Evolutionary conservation across 2,797 vertebrate genomes (phyloP), one percentile per base, ranked within the genome.

Genomic region (Pagetopsis macropterus): DNA sequence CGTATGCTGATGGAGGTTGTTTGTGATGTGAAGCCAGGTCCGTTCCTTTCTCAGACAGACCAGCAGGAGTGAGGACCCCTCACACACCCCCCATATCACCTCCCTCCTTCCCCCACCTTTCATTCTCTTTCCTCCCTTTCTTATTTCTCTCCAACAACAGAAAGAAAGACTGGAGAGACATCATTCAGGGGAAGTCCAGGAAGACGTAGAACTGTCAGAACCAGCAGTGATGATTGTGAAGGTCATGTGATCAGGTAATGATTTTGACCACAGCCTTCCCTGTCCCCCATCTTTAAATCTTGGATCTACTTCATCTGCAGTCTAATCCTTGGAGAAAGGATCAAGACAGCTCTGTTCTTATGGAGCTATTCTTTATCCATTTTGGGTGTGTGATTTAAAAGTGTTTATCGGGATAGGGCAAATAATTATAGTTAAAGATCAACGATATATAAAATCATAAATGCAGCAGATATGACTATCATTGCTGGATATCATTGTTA

Each of bases 21-120:
- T 57, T 87, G 83, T 82, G 88, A 90, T 89, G 88, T 88, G 85
- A 82, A 72, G 87, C 85, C 87, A 86, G 82, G 83, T 65, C 66
- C 27, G 61, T 57, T 86, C 45, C 63, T 86, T 89, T 88, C 85
- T 88, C 85, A 82, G 84, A 83, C 82, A 83, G 81, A 72, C 65
- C 72, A 51, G 79, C 75, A 65, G 60, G 70, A 81, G 62, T 0
- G 69, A 81, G n/a, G 79, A 87, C 72, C 74, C 63, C 13, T 7
- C 16, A 79, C 82, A 74, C 66, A n/a, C 50, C 33, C 51, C 15
- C 45, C 15, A 31, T 16, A 62, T 74, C 76, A 77, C 67, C 62
- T 69, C 9, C 19, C 49, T 78, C 57, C 33, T 43, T 50, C 27
- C 14, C 37, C 37, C 1, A 37, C 7, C 65, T 27, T 54, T 60